Evolutionary conservation across 2,888 invertebrate species (phyloP), one percentile per base, ranked within the genome.

Genomic region (Lasius fuliginosus): DNA sequence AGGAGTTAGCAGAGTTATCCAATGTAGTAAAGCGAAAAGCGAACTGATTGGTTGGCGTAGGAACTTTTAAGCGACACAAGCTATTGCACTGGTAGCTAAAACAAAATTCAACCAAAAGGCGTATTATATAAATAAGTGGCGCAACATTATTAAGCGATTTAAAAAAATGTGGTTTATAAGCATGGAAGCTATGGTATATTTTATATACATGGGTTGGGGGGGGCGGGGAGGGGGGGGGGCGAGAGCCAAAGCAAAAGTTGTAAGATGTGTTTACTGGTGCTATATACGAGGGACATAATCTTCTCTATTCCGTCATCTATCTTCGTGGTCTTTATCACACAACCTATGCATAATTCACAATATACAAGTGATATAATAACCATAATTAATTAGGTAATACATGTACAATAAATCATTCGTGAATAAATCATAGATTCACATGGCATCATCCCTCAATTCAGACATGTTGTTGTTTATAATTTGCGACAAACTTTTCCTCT

Each of bases 81-180:
- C 93, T 93, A 94, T 87, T 92, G 93, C 93, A 94, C 92, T 93
- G 94, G 92, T 92, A 92, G 93, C 94, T 93, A 94, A 92, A 94
- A 94, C 92, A 94, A 94, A 93, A 93, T 90, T 93, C 91, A 93
- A 93, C 89, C 89, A 90, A 77, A 77, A 89, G 76, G 82, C 86
- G 87, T 85, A 88, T 85, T 87, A 85, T 88, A 87, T 77, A 88
- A 83, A 79, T 79, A 79, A 90, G 90, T 89, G 82, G 86, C 86
- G 82, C 85, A 91, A 84, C 90, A 84, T 90, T 88, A 74, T 86
- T 71, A 79, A 92, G 92, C 91, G 82, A 68, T 87, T 81, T 36
- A 67, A 67, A 77, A 49, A 76, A 77, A 36, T 91, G 82, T 85
- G 65, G 83, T 85, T 87, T 83, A 36, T 36, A 90, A 91, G 92